Percentiles rank a stretch among this genome's conserved stretches.
Conservation (phyloP, 2,888 invertebrate species). For the Formica aserva region DNA sequence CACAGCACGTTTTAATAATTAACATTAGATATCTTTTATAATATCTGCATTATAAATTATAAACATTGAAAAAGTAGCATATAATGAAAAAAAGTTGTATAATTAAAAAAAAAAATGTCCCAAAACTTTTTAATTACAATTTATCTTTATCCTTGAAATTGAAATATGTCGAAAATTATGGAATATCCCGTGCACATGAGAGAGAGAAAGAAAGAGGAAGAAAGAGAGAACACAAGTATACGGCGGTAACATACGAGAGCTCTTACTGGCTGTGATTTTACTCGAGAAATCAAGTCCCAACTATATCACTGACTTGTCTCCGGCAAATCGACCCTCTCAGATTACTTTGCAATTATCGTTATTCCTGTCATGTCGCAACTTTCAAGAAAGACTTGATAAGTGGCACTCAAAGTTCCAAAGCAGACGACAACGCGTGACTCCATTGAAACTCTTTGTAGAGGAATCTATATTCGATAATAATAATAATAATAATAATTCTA, state of each 20-base stretch:
- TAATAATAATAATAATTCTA: constrained; percentile 37
- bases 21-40: neutral
- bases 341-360: constrained; percentile 58
- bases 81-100: neutral
- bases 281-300: constrained; percentile 14
- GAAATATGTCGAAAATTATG: neutral
- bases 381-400: constrained; percentile 27
- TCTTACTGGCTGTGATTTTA: neutral
- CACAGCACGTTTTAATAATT: neutral
- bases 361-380: constrained; percentile 46
- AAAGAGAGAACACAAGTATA: neutral
- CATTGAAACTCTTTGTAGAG: constrained; percentile 34
- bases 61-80: neutral
- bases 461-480: constrained; percentile 35
- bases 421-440: constrained; percentile 45
- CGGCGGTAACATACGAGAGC: neutral
- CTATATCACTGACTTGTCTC: constrained; percentile 49
- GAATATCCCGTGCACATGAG: neutral
- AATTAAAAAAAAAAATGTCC: neutral
- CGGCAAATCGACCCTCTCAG: neutral
- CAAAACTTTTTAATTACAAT: neutral
- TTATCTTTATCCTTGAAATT: neutral
- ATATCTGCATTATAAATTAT: neutral
- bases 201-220: too few relatives aligned
- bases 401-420: constrained; percentile 40